Evolutionary conservation across 2,797 vertebrate genomes (phyloP), one percentile per base, ranked within the genome.

Genomic region (Peromyscus aztecus): DNA sequence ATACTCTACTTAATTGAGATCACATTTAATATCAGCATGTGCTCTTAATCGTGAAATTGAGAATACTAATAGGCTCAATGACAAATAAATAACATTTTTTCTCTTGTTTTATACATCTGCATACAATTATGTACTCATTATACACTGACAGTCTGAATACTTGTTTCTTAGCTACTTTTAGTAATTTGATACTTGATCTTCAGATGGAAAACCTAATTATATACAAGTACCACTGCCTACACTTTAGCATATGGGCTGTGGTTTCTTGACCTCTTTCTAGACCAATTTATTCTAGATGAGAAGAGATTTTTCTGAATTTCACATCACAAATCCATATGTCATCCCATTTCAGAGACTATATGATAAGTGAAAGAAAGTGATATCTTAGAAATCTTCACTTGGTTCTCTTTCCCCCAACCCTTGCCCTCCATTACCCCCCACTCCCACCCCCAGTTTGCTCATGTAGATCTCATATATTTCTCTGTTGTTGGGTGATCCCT

Each of bases 181-280:
- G 82, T 94, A 83, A 37, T 61, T 4, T 91, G 9, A 81, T 88
- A 65, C 23, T 49, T 96, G 24, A 89, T 57, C 1, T 7, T 90
- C 31, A 93, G 34, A 63, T 0, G 34, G 63, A 92, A 84, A 92
- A 8, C 57, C 37, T 52, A 52, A 85, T 67, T 49, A 4, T 46
- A 65, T 14, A 23, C 12, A 49, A 73, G 21, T n/a, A 12, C 31
- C 4, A 57, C 2, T 46, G 4, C 0, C 0, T 49, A 5, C 1
- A 12, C n/a, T 90, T 94, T 29, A 27, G 0, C 9, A 71, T 61
- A 49, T 2, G 21, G 14, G 29, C 37, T n/a, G 76, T 24, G 90
- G 16, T 67, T 84, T 49, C n/a, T 65, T 34, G 7, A 83, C 2
- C 17, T n/a, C 9, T 21, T 93, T 90, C 43, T 71, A 88, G 5